A percentile compares a stretch with the other conserved stretches of the same genome.
These are phyloP conservation scores for Andrena praecox DNA, from an alignment of 2,888 invertebrate genomes.

Conservation along the genomic window DNA sequence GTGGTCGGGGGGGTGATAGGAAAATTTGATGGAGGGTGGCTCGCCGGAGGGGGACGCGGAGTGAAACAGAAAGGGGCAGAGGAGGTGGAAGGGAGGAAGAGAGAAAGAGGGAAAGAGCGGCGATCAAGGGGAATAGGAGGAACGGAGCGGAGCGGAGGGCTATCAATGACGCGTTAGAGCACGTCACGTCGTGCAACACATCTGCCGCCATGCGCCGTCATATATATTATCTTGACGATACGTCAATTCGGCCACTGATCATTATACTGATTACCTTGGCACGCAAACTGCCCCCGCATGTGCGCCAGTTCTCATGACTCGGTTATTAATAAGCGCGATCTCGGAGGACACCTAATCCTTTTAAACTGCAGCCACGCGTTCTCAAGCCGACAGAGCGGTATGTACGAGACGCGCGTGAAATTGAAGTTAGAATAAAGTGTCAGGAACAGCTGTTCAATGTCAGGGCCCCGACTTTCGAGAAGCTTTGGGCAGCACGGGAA, in stretches of 20 bases:
- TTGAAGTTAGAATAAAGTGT: neutral
- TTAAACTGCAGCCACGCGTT: too few species aligned
- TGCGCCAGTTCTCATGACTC: constrained; percentile 71
- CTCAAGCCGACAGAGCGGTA: too few species aligned
- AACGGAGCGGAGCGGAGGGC: constrained; percentile 68
- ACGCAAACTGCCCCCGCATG: constrained; percentile 71
- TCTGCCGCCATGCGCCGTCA: constrained; percentile 79
- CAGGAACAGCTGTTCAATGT: neutral
- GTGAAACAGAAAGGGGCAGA: constrained; percentile 29
- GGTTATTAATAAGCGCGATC: constrained; percentile 73
- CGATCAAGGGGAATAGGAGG: constrained; percentile 57
- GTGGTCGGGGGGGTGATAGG: constrained; percentile 82
- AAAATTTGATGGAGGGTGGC: constrained; percentile 83
- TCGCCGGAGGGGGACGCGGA: constrained; percentile 33
- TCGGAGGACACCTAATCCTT: neutral
- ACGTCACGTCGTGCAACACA: constrained; percentile 78
- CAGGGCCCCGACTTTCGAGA: neutral
- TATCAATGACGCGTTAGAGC: constrained; percentile 81
- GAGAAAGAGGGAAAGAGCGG: constrained; percentile 31
- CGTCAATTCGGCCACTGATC: constrained; percentile 82
- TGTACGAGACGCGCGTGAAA: too few species aligned
- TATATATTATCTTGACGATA: constrained; percentile 80
- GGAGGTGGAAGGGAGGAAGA: constrained; percentile 19
- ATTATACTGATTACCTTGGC: constrained; percentile 80
- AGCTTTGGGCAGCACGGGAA: neutral